Conservation (phyloP, 1,140 invertebrate species). For the Sitophilus oryzae region DNA sequence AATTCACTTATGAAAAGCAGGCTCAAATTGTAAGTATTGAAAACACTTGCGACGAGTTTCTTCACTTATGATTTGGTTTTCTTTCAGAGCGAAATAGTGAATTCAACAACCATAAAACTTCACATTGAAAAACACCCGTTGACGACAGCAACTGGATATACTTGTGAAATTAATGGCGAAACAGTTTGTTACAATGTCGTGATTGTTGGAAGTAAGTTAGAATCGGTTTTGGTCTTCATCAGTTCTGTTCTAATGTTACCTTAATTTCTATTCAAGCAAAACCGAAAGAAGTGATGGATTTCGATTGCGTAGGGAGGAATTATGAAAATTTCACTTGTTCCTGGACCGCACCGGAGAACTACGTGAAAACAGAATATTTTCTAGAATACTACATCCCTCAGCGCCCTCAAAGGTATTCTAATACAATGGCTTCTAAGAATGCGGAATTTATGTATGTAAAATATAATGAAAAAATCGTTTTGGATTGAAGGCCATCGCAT, state of each 20-base stretch:
- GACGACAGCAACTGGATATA: constrained; percentile 1
- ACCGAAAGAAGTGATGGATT: constrained; percentile 54
- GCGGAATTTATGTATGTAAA: constrained; percentile 4
- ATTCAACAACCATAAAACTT: constrained; percentile 12
- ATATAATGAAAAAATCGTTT: constrained; percentile 15
- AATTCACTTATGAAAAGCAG: not conserved
- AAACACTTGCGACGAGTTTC: not conserved
- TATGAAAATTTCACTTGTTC: constrained; percentile 60
- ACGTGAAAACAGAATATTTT: constrained; percentile 46
- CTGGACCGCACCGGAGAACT: constrained; percentile 50
- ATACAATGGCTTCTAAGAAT: not conserved
- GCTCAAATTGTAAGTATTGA: constrained; percentile 10
- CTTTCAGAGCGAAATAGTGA: constrained; percentile 14
- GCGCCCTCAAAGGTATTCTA: constrained; percentile 12
- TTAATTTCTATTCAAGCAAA: constrained; percentile 32
- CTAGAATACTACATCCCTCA: constrained; percentile 1
- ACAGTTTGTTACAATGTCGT: constrained; percentile 18
- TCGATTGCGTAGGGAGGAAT: constrained; percentile 60
- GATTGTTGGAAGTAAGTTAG: constrained; percentile 16
- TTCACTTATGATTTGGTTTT: not conserved
- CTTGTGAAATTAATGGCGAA: constrained; percentile 4
- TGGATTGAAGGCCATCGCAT: no score
- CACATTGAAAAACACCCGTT: constrained; percentile 11
- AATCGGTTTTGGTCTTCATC: not conserved
- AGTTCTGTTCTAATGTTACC: no score